Base-by-base conservation (phyloP, 1,140 invertebrate genomes). In the Brachionus koreanus region DNA sequence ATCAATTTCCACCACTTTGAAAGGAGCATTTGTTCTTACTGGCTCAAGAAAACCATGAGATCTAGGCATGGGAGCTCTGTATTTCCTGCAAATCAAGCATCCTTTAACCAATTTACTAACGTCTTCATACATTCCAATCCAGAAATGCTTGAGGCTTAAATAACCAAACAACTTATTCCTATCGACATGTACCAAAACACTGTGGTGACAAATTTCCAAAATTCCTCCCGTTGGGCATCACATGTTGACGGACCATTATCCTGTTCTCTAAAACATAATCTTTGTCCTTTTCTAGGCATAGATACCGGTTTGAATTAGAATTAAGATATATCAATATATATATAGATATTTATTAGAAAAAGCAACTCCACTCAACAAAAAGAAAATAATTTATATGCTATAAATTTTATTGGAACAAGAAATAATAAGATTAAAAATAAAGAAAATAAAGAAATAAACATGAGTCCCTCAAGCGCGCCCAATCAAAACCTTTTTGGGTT, bases 1-100 rank as follows among this genome's bases (percentile, higher is more conserved):
- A 75, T 85, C 84, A 4, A 83, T 74, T 9, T 43, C 77, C 4
- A 83, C 23, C 61, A 42, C 33, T 63, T 83, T 49, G 13, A 75
- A 25, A 0, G 23, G 75, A 25, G 35, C 25, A 19, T 7, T 23
- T 5, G 42, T 33, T 75, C 16, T 43, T 75, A 75, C 16, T 75
- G 39, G 39, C 46, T 75, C 12, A 1, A 29, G 33, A 0, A 52
- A 29, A 3, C 72, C 72, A 52, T 43, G 39, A 46, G 0, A 4
- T 0, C 5, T 43, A 25, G 19, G 33, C 12, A 6, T 0, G 25
- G 5, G 3, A 37, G 12, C n/a, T 63, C 61, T 79, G 9, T 35
- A 0, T 61, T 79, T 35, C 25, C 1, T 2, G 43, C 74, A 83
- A 35, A 13, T 42, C 72, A 42, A 12, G 37, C 82, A 76, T 25